phyloP scores from a whole-genome alignment of 2,888 invertebrate species.

The Phyto melanocephala region DNA sequence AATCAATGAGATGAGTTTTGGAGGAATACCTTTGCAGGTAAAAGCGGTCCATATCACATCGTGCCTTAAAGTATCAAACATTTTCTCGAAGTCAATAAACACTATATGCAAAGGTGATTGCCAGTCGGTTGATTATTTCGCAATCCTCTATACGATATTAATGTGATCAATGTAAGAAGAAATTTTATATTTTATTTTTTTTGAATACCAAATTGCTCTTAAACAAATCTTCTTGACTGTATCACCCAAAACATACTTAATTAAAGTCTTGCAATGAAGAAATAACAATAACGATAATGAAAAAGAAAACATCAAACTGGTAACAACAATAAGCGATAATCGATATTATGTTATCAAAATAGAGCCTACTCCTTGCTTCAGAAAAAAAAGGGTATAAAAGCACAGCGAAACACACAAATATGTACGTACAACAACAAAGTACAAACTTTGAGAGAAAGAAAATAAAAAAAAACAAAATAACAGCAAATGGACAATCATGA shows the following conservation, averaged over 20 bases:
- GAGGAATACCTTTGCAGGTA: no score
- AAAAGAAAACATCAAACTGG: constrained; percentile 45
- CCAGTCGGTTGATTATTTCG: no score
- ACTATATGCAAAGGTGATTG: no score
- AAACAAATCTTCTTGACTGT: neutral
- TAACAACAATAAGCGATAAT: constrained; percentile 56
- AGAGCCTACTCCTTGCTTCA: constrained; percentile 24
- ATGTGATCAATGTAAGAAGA: no score
- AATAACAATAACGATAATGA: constrained; percentile 35
- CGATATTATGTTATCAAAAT: constrained; percentile 55
- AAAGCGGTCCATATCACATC: no score
- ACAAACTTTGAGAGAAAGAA: neutral
- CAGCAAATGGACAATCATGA: constrained; percentile 42
- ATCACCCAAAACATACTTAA: constrained; percentile 8
- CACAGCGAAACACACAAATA: neutral
- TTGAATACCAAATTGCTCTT: neutral
- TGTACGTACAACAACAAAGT: neutral
- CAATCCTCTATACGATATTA: no score
- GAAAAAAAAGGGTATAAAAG: constrained; percentile 51
- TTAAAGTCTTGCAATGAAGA: constrained; percentile 28
- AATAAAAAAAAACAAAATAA: constrained; percentile 11
- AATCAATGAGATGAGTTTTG: no score
- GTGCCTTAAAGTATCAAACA: no score
- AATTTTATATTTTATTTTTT: no score
- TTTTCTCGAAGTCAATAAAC: no score